Evolutionary conservation across 2,888 invertebrate species (phyloP), one percentile per base, ranked within the genome.

Genomic region (Copidosoma aretas): DNA sequence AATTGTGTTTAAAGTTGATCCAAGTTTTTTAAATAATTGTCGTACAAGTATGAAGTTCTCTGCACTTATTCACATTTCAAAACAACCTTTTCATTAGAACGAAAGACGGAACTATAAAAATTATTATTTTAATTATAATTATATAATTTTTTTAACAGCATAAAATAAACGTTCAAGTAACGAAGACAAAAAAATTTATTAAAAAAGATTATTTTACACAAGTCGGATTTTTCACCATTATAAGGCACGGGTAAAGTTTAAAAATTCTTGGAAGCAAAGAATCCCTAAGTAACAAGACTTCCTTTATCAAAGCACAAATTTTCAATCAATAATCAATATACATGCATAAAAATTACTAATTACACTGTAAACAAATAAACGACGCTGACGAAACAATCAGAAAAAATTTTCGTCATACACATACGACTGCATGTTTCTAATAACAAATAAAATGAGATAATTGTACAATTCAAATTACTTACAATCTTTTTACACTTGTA

Each of bases 171-270:
- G n/a, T 56, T 12, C 49, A 24, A 5, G 22, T 59, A 54, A 53
- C 54, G 63, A 56, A 53, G 64, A 60, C 66, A 70, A 64, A 70
- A 60, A 52, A 56, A 41, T 67, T 70, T 70, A 59, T 61, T 67
- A 66, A 41, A 71, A 70, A 70, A 67, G 32, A 51, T n/a, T 60
- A 57, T 64, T 70, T 64, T 71, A 19, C 67, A 67, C 63, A 67
- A 19, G 51, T 39, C 60, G 5, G 57, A 22, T 61, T 43, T 60
- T 12, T 17, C 22, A 39, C 39, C 59, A 64, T 52, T n/a, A 3
- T 8, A 32, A 32, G 21, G 41, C 49, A 32, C 61, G 46, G 32
- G 14, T 54, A 24, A 39, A 49, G 61, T 67, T 56, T 54, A 60
- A 71, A 67, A n/a, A 12, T 49, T 22, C 62, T 70, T 71, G 64